These are phyloP conservation scores for Gracilinanus agilis DNA, from an alignment of 2,113 vertebrate genomes.

Conservation along the genomic window DNA sequence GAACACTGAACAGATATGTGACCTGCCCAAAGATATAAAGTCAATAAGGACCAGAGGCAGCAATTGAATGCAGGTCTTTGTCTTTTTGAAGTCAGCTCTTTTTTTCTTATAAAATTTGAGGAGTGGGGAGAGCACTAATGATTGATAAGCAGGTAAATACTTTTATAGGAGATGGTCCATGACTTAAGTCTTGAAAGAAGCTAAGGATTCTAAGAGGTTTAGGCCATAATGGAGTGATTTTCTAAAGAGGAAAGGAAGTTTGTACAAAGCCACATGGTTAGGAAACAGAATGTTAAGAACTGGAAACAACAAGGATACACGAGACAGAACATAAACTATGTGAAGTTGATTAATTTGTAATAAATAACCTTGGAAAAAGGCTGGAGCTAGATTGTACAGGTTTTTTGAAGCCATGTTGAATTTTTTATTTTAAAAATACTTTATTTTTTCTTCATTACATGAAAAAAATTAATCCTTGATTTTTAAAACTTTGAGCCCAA, in stretches of 20 bases:
- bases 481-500: too few species aligned
- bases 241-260: not conserved
- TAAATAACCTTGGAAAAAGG: not conserved
- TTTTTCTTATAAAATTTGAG: not conserved
- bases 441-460: too few species aligned
- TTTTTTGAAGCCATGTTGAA: not conserved
- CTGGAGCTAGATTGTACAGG: not conserved
- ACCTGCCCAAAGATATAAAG: not conserved
- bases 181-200: not conserved
- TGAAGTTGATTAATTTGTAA: not conserved
- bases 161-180: not conserved
- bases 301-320: not conserved
- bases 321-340: not conserved
- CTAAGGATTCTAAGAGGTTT: not conserved
- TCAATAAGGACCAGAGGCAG: not conserved
- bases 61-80: not conserved
- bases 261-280: not conserved
- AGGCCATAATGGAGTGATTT: not conserved
- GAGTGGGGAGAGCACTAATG: not conserved
- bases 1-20: not conserved
- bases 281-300: not conserved
- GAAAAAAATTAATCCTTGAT: too few species aligned
- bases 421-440: not conserved
- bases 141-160: not conserved
- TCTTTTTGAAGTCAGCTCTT: not conserved